These are phyloP conservation scores for Tenthredo scrophulariae DNA, from an alignment of 2,888 invertebrate genomes.

Conservation along the genomic window DNA sequence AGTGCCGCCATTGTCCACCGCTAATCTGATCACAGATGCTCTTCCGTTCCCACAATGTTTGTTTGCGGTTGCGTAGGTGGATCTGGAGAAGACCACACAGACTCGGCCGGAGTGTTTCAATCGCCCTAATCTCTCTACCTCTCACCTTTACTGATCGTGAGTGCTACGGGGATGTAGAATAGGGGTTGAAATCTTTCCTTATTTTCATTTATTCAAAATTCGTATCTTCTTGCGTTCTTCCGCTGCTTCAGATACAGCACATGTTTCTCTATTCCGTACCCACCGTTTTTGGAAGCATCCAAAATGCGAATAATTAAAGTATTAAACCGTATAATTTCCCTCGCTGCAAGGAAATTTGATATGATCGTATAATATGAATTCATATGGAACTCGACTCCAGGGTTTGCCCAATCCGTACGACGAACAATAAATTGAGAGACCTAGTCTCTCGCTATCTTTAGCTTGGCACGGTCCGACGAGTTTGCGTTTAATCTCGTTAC, in stretches of 20 bases:
- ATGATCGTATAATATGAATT: background rate
- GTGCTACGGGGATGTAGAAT: background rate
- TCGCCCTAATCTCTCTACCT: constrained; percentile 20
- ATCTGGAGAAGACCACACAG: constrained; percentile 59
- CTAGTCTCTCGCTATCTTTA: constrained; percentile 42
- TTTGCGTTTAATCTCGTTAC: constrained; percentile 38
- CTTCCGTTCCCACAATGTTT: constrained; percentile 65
- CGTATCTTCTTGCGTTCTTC: background rate
- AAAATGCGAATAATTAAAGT: background rate
- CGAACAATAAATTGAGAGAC: constrained; percentile 42
- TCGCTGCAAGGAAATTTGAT: background rate
- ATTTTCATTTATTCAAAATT: background rate
- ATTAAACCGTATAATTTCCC: constrained; percentile 10
- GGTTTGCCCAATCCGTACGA: constrained; percentile 15
- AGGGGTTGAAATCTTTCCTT: background rate
- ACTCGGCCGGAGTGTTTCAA: constrained; percentile 40
- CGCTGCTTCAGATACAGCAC: background rate
- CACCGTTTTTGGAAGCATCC: background rate
- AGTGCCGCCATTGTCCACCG: constrained; percentile 67
- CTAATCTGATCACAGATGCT: constrained; percentile 71
- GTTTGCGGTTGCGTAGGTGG: constrained; percentile 66
- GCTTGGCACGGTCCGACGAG: constrained; percentile 38
- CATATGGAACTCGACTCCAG: background rate
- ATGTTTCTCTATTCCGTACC: background rate
- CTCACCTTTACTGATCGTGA: background rate